These are phyloP conservation scores for Heliocidaris tuberculata DNA, from an alignment of 35 echinoderm and acorn worm species.

Conservation along the genomic window DNA sequence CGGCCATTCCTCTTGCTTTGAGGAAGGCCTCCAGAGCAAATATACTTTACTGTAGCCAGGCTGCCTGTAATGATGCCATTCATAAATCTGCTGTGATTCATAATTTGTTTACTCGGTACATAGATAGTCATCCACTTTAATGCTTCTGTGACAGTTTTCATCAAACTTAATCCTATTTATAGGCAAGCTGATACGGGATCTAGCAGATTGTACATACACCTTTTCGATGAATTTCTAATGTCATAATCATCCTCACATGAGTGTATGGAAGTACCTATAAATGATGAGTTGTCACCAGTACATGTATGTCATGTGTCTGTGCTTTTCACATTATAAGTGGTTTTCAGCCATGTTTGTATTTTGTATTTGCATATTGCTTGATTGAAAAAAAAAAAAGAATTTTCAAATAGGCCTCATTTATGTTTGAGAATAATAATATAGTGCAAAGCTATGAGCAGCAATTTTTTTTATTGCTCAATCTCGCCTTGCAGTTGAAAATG, in stretches of 20 bases:
- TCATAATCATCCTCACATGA: neutral
- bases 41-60: neutral
- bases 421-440: too few relatives aligned
- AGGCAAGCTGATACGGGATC: neutral
- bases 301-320: neutral
- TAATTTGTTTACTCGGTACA: neutral
- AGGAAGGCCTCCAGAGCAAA: neutral
- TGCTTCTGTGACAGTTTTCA: conserved; percentile 2
- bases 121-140: neutral
- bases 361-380: too few relatives aligned
- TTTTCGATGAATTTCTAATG: neutral
- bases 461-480: too few relatives aligned
- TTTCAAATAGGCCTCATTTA: too few relatives aligned
- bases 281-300: neutral
- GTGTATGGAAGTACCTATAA: neutral
- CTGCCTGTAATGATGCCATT: neutral
- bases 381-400: too few relatives aligned
- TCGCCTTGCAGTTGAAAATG: too few relatives aligned
- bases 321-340: too few relatives aligned
- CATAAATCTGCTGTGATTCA: neutral
- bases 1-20: neutral
- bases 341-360: too few relatives aligned
- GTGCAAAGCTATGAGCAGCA: too few relatives aligned
- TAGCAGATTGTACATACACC: neutral
- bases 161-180: neutral